Percentiles rank a stretch among this genome's conserved stretches.
These are phyloP conservation scores for Troides oblongomaculatus DNA, from an alignment of 2,888 invertebrate species.

Conservation along the genomic window DNA sequence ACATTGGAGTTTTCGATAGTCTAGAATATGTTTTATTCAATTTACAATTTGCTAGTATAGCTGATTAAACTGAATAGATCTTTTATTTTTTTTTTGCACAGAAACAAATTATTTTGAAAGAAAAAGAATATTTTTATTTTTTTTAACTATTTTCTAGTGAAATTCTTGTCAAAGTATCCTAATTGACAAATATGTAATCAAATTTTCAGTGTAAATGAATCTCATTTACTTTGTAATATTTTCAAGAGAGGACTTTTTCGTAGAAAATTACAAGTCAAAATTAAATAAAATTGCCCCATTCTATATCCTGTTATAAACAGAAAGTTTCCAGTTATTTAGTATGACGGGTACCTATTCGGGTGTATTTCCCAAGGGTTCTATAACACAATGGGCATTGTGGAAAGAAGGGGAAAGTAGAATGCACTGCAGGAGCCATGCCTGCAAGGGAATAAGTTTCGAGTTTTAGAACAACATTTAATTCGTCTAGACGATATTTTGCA, in stretches of 20 bases:
- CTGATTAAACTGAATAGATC: too few relatives aligned
- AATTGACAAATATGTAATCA: too few relatives aligned
- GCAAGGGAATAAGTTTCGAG: slow-evolving; percentile 25
- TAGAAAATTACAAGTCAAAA: background rate
- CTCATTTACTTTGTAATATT: too few relatives aligned
- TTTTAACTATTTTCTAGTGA: too few relatives aligned
- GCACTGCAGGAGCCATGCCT: slow-evolving; percentile 27
- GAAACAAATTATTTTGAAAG: too few relatives aligned
- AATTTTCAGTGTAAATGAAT: too few relatives aligned
- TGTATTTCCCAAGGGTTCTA: slow-evolving; percentile 57
- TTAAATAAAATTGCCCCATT: background rate
- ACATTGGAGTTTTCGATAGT: background rate
- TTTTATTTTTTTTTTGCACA: too few relatives aligned
- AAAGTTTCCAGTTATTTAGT: slow-evolving; percentile 14
- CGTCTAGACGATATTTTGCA: background rate
- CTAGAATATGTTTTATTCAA: background rate
- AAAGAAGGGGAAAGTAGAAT: slow-evolving; percentile 25
- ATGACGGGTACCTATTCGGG: slow-evolving; percentile 25
- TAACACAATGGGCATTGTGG: slow-evolving; percentile 46
- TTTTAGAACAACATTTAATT: slow-evolving; percentile 10
- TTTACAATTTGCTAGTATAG: background rate
- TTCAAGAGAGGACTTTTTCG: background rate
- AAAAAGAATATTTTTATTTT: too few relatives aligned
- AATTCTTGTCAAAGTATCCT: too few relatives aligned
- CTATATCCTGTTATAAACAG: background rate